A percentile compares a stretch with the other conserved stretches of the same genome.
phyloP scores from a whole-genome alignment of 2,888 invertebrate genomes.

The Drosophila paucipuncta region DNA sequence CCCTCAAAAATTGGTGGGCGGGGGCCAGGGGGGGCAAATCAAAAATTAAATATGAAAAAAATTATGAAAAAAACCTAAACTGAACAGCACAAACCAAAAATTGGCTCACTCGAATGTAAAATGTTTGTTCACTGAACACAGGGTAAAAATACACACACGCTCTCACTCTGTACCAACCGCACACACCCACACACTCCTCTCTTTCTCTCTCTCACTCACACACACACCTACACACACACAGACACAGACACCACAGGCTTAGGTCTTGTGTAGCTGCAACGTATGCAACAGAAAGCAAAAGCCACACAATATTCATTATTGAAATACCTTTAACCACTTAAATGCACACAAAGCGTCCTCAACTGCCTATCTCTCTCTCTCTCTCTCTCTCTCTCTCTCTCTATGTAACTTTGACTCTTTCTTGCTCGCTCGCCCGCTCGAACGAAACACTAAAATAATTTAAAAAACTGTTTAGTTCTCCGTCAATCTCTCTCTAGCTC shows the following conservation, averaged over 20 bases:
- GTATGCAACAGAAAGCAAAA: conserved; percentile 56
- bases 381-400: conserved; percentile 26
- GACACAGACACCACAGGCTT: conserved; percentile 13
- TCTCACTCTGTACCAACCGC: conserved; percentile 14
- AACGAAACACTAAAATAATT: conserved; percentile 37
- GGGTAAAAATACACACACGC: conserved; percentile 45
- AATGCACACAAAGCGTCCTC: conserved; percentile 56
- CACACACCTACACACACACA: conserved; percentile 5
- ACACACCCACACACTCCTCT: conserved; percentile 23
- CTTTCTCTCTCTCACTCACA: not conserved
- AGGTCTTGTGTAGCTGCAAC: conserved; percentile 64
- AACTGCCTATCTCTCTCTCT: conserved; percentile 18
- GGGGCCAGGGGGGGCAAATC: conserved; percentile 47
- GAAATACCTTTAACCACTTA: conserved; percentile 43
- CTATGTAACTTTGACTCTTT: conserved; percentile 46
- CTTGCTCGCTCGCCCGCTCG: conserved; percentile 52
- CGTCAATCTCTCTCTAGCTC: conserved; percentile 38
- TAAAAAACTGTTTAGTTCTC: conserved; percentile 35
- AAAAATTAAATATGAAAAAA: conserved; percentile 34
- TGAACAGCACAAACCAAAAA: conserved; percentile 42
- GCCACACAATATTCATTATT: conserved; percentile 39
- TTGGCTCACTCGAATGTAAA: conserved; percentile 67
- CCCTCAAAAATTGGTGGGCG: conserved; percentile 65
- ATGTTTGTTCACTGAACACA: conserved; percentile 79
- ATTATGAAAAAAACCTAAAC: conserved; percentile 8